Evolutionary conservation across 2,888 invertebrate genomes (phyloP).

Genomic region (Drosophila testacea): DNA sequence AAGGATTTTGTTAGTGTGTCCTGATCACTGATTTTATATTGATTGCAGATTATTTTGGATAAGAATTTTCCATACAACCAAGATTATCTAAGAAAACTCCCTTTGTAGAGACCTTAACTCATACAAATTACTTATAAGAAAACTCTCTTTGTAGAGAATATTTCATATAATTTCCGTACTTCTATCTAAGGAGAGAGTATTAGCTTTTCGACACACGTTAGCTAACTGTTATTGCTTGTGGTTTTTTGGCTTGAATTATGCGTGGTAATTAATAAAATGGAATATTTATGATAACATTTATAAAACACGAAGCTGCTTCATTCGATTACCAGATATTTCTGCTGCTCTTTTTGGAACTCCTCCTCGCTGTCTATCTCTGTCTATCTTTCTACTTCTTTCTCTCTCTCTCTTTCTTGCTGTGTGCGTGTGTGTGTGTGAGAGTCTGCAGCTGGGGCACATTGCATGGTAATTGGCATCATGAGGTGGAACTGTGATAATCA

Average conservation of each 20-base stretch:
- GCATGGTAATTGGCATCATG: conserved; percentile 67
- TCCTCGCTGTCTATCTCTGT: not conserved
- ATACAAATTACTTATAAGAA: too few relatives aligned
- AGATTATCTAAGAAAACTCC: too few relatives aligned
- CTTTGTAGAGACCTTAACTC: too few relatives aligned
- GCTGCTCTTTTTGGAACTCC: conserved; percentile 19
- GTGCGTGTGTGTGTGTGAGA: not conserved
- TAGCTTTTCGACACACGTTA: not conserved
- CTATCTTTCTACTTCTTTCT: not conserved
- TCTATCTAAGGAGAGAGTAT: too few relatives aligned
- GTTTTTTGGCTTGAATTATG: conserved; percentile 66
- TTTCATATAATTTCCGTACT: too few relatives aligned
- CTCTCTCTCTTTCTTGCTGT: not conserved
- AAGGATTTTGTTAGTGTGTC: too few relatives aligned
- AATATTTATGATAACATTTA: conserved; percentile 81
- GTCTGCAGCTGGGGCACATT: conserved; percentile 31
- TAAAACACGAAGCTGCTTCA: conserved; percentile 80
- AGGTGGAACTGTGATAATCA: conserved; percentile 81
- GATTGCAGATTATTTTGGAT: too few relatives aligned
- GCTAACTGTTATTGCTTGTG: conserved; percentile 1
- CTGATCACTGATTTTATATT: too few relatives aligned
- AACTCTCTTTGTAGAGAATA: too few relatives aligned
- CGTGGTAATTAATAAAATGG: conserved; percentile 80
- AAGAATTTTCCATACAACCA: too few relatives aligned
- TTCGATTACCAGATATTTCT: conserved; percentile 73